A percentile compares a stretch with the other conserved stretches of the same genome.
Evolutionary conservation across 2,113 vertebrate species (phyloP).

Genomic region (Balaenoptera acutorostrata): DNA sequence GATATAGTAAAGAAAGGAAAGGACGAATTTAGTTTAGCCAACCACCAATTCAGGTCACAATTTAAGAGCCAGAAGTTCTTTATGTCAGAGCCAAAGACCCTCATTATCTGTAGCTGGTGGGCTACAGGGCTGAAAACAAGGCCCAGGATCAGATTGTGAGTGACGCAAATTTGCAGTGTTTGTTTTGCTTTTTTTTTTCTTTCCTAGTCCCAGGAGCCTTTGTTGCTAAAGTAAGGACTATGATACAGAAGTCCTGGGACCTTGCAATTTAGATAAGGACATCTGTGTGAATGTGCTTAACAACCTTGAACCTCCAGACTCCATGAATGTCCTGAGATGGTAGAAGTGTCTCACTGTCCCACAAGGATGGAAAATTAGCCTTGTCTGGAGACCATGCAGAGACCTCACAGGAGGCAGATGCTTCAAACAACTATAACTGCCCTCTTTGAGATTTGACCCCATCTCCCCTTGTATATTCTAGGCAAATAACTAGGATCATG

Average conservation of each 20-base stretch:
- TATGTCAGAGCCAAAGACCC: neutral
- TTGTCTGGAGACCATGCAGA: neutral
- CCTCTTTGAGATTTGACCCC: neutral
- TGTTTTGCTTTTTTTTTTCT: neutral
- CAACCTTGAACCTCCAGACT: neutral
- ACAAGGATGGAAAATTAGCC: neutral
- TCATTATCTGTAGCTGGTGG: neutral
- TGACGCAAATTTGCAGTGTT: neutral
- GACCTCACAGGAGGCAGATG: neutral
- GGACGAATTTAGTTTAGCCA: too few species aligned
- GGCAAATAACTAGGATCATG: neutral
- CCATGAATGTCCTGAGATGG: neutral
- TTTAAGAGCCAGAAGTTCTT: neutral
- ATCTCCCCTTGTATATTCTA: neutral
- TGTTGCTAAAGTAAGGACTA: neutral
- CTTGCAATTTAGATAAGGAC: neutral
- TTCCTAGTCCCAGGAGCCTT: neutral
- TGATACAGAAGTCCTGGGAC: neutral
- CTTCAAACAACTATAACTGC: neutral
- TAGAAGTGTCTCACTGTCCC: neutral
- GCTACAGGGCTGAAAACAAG: neutral
- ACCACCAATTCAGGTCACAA: neutral
- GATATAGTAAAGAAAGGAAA: neutral
- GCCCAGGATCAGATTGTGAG: neutral
- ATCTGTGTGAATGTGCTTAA: neutral